Base-by-base conservation (phyloP, 2,113 vertebrate genomes). In the Aegithalos caudatus region DNA sequence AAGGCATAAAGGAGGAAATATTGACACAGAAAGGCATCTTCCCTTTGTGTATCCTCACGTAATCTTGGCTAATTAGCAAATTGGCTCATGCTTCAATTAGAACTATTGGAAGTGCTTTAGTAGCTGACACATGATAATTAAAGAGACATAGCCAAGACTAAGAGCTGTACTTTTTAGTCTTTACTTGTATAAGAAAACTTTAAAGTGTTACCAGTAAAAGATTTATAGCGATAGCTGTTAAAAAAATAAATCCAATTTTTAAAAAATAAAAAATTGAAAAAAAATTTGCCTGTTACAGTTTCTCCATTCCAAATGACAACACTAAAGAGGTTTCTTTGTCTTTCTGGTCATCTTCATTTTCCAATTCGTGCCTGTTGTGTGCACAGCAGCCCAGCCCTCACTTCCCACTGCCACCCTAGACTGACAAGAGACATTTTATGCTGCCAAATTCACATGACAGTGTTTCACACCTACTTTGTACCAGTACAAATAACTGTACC, bases 51-150 rank as follows among this genome's bases (percentile, higher is more conserved):
- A 79, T 90, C 84, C 61, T 76, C 69, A 31, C 24, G 27, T 91
- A 96, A 92, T 91, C 81, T 90, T 74, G 82, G 74, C 61, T 96
- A 95, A 97, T 97, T 95, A 96, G 88, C 81, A 88, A 96, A 94
- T 38, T 95, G 94, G 71, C 90, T 93, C 58, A 80, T 83, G 88
- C 93, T 92, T 91, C 93, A 94, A 94, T 96, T 92, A 95, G 78
- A 78, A 60, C 90, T 92, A 95, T 90, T 91, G 93, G 81, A 96
- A 97, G 96, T 50, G 76, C 65, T 81, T 94, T 79, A 84, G 90
- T 58, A 90, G 71, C 89, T 92, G 84, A 90, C 92, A 94, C 22
- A 83, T 29, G 33, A 42, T 86, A 94, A 95, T 90, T 93, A 90
- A 97, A 91, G 58, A 78, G 82, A 94, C 89, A 80, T 10, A 69